A percentile compares a stretch with the other conserved stretches of the same genome.
Evolutionary conservation across 2,113 vertebrate genomes (phyloP).

Genomic region (Rhipidura dahli): DNA sequence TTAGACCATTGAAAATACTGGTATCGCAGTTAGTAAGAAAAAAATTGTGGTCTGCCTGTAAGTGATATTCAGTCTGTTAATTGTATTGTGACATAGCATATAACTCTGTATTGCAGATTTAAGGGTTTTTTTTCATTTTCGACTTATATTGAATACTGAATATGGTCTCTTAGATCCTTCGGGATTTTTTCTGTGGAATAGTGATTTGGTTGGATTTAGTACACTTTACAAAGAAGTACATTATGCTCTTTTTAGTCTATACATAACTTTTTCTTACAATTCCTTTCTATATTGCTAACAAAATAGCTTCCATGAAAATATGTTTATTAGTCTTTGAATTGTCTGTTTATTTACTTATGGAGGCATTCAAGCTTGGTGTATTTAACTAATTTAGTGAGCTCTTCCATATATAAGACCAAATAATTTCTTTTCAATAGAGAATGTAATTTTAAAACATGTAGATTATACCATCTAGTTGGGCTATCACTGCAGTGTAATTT

Average conservation of each 20-base stretch:
- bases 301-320: neutral
- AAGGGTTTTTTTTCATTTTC: neutral
- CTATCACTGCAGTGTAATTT: neutral
- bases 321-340: neutral
- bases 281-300: neutral
- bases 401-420: neutral
- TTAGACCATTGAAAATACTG: neutral
- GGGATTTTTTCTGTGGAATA: neutral
- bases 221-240: neutral
- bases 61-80: neutral
- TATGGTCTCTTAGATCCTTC: neutral
- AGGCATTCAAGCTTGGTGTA: neutral
- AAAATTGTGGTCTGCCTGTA: fast-evolving
- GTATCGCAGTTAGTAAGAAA: neutral
- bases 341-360: neutral
- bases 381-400: neutral
- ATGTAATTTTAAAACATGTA: neutral
- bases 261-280: neutral
- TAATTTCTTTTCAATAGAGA: neutral
- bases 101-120: neutral
- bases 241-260: neutral
- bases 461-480: neutral
- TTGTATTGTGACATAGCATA: neutral
- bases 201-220: neutral
- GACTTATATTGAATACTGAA: neutral